phyloP scores from a whole-genome alignment of 2,113 vertebrate species.

The Bostrychus sinensis region DNA sequence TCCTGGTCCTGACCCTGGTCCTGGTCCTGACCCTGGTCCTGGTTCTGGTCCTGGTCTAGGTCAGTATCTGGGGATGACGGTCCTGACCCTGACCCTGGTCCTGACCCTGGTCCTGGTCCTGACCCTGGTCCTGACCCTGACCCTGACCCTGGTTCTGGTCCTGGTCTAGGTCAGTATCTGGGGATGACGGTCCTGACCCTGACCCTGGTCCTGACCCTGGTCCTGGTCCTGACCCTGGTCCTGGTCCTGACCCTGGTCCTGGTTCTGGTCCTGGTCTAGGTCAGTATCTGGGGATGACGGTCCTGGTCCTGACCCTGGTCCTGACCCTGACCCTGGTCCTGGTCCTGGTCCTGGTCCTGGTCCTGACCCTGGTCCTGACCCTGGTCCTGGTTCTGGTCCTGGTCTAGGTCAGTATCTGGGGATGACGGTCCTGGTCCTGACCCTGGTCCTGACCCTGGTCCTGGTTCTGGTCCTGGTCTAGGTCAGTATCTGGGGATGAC shows the following conservation, averaged over 20 bases:
- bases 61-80: no score
- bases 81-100: neutral
- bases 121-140: slow-evolving; percentile 83
- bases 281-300: no score
- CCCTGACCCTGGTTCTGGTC: slow-evolving; percentile 44
- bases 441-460: no score
- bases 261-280: neutral
- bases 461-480: slow-evolving; percentile 38
- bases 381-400: neutral
- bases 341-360: slow-evolving; percentile 80
- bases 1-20: slow-evolving; percentile 85
- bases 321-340: rapidly evolving
- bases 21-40: slow-evolving; percentile 81
- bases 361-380: slow-evolving; percentile 78
- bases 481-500: slow-evolving; percentile 86
- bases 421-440: neutral
- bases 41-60: neutral
- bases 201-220: no score
- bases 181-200: neutral
- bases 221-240: slow-evolving; percentile 84
- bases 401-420: no score
- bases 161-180: no score
- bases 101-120: slow-evolving; percentile 71
- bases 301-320: neutral
- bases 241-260: slow-evolving; percentile 81